phyloP scores from a whole-genome alignment of 2,797 vertebrate species.

The Syncerus caffer region DNA sequence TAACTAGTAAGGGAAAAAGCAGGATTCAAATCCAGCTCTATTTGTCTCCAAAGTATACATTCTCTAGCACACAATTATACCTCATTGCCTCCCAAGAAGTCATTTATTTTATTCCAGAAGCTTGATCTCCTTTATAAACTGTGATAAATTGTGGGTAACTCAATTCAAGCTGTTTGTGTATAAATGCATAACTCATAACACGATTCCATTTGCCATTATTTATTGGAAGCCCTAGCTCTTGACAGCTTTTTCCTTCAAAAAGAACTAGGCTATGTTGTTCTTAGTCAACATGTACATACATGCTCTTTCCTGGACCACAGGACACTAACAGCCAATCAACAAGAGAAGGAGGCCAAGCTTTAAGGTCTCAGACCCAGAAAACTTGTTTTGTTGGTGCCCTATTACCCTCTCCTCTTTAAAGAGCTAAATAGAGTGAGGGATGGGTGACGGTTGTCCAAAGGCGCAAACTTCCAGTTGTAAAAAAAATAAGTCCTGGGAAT shows the following conservation, averaged over 20 bases:
- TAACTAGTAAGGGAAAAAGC: neutral
- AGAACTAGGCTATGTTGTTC: neutral
- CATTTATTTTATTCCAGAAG: neutral
- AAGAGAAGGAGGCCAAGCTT: neutral
- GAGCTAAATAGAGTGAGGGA: neutral
- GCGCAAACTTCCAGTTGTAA: neutral
- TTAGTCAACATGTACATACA: neutral
- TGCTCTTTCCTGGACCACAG: neutral
- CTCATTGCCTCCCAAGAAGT: neutral
- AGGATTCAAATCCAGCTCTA: neutral
- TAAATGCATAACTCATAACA: neutral
- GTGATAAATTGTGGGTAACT: neutral
- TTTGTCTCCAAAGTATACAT: neutral
- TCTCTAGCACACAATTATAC: neutral
- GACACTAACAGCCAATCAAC: neutral
- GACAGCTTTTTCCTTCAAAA: neutral
- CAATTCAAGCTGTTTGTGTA: neutral
- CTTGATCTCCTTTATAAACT: neutral
- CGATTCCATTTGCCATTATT: neutral
- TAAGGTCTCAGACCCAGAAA: neutral
- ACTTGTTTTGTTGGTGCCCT: neutral
- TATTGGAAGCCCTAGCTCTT: neutral
- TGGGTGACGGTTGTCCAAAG: neutral
- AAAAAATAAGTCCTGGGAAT: neutral
- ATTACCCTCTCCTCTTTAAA: neutral